Evolutionary conservation across 2,888 invertebrate species (phyloP), one percentile per base, ranked within the genome.

Genomic region (Parnassius apollo): DNA sequence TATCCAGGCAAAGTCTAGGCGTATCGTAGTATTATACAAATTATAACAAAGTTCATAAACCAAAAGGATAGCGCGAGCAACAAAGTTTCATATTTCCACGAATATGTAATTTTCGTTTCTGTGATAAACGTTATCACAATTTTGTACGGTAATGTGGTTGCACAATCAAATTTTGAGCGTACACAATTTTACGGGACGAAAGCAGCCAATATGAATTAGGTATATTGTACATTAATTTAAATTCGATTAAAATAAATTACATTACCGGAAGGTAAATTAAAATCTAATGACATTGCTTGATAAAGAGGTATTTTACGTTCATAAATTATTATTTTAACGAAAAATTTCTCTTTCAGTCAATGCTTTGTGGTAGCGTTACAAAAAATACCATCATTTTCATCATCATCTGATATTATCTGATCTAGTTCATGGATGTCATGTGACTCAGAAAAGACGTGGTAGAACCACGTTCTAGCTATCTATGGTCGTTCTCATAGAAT

Each of bases 171-270:
- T 61, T 61, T 49, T 44, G 42, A 51, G 25, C 56, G 13, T 51
- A 25, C 51, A 45, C 51, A 51, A 61, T 52, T 51, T 61, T 35
- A 50, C 45, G 55, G 42, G 8, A 48, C 42, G 45, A 50, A 57
- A 50, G 12, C 57, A 51, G 25, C 35, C 35, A 51, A 57, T 57
- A 52, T 61, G 46, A 42, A 52, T 22, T 22, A n/a, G 3, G 35
- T 48, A 42, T 13, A 51, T 50, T 58, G 51, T 57, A 57, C 42
- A 51, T 61, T 61, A 52, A 57, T 61, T 46, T 52, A 48, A 56
- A 61, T 57, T 61, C 18, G 22, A 57, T 57, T 52, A 57, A 46
- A 52, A 50, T 57, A 46, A 57, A 61, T 61, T 61, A 52, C 46
- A 22, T 57, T 57, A n/a, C 52, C 9, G 25, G 10, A 44, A 42